phyloP scores from a whole-genome alignment of 2,113 vertebrate species.

The Ailurus styani region DNA sequence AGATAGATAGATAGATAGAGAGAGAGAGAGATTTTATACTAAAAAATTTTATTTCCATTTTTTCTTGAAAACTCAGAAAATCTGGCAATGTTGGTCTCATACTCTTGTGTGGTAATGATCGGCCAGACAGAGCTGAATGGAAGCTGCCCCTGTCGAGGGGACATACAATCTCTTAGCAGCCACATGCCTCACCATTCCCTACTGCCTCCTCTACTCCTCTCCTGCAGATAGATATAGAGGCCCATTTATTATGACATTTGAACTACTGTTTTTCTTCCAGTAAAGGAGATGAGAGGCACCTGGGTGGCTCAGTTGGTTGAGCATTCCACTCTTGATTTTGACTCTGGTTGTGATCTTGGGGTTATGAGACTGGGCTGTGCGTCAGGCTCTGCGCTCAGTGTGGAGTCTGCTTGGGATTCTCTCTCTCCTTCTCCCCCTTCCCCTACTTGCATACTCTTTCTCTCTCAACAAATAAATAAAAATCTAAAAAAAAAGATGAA shows the following conservation, averaged over 20 bases:
- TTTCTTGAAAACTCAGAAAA: constrained; percentile 16
- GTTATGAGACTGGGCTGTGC: not conserved
- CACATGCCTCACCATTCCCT: not conserved
- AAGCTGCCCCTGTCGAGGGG: not conserved
- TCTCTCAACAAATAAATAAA: not conserved
- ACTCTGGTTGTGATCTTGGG: not conserved
- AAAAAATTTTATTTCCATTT: not conserved
- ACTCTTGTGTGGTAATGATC: not conserved
- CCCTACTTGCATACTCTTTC: not conserved
- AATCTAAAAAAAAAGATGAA: not conserved
- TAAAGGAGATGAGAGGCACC: not conserved
- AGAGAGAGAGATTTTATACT: no score
- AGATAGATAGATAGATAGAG: no score
- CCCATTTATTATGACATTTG: not conserved
- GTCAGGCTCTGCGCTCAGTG: not conserved
- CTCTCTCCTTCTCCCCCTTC: not conserved
- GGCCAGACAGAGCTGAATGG: not conserved
- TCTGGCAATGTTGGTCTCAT: not conserved
- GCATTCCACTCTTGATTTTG: not conserved
- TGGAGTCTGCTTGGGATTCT: not conserved
- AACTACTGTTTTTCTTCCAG: not conserved
- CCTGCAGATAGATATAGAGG: not conserved
- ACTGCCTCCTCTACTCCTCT: not conserved
- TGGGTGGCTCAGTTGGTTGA: not conserved
- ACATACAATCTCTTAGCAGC: not conserved